These are phyloP conservation scores for Nomia melanderi DNA, from an alignment of 1,140 invertebrate genomes.

Conservation along the genomic window DNA sequence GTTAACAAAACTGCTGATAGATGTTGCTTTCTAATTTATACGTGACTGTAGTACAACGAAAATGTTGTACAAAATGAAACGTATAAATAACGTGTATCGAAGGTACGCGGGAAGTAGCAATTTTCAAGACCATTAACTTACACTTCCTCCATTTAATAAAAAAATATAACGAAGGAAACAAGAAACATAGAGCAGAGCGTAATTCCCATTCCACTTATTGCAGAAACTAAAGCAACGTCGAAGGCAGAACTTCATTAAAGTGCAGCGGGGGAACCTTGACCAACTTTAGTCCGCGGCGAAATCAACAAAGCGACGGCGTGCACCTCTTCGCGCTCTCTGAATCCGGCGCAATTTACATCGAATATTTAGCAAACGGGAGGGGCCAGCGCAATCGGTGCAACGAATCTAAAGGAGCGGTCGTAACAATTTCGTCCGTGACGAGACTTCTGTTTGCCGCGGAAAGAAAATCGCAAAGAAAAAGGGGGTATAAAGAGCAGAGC, in stretches of 20 bases:
- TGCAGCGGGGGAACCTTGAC: not conserved
- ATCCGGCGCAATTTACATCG: not conserved
- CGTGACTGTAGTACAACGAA: too few species aligned
- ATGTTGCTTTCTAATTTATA: too few species aligned
- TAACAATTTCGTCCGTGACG: not conserved
- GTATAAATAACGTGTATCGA: too few species aligned
- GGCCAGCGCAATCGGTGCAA: not conserved
- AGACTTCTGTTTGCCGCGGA: not conserved
- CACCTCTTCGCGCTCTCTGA: not conserved
- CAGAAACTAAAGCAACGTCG: not conserved
- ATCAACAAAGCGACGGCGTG: constrained; percentile 1
- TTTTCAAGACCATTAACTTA: too few species aligned
- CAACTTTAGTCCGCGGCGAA: not conserved
- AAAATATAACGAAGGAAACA: not conserved
- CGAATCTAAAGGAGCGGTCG: not conserved
- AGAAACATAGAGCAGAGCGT: not conserved
- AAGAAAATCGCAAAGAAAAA: not conserved
- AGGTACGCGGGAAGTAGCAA: too few species aligned
- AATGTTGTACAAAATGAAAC: too few species aligned
- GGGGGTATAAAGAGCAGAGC: too few species aligned
- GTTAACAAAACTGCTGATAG: too few species aligned
- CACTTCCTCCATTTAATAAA: not conserved
- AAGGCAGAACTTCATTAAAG: constrained; percentile 2
- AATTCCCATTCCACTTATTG: not conserved
- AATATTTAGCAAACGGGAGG: not conserved